phyloP scores from a whole-genome alignment of 2,797 vertebrate genomes.

The Phylloscopus collybita region DNA sequence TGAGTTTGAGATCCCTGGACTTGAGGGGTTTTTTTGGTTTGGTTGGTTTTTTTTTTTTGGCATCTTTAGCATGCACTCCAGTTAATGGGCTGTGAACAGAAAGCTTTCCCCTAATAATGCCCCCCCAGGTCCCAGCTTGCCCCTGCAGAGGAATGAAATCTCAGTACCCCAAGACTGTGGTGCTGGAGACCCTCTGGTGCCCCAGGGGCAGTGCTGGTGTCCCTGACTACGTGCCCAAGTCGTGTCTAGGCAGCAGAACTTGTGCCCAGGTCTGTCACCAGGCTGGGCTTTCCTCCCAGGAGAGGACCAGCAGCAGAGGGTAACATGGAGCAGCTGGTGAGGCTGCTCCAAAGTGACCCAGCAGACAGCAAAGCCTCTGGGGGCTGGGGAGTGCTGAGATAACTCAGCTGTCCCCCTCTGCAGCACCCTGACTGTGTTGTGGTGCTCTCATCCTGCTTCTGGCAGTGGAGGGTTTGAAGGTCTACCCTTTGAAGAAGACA shows the following conservation, averaged over 20 bases:
- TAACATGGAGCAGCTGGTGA: neutral
- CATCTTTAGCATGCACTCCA: neutral
- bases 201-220: neutral
- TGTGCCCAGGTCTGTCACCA: neutral
- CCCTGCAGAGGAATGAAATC: neutral
- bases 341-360: neutral
- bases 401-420: neutral
- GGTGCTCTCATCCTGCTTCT: neutral
- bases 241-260: accelerated
- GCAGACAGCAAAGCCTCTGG: neutral
- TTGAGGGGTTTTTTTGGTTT: neutral
- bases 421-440: neutral
- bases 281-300: neutral
- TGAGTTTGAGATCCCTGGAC: neutral
- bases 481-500: neutral
- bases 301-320: neutral
- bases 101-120: neutral
- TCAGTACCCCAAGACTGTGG: accelerated
- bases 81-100: neutral
- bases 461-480: neutral
- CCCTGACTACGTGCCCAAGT: neutral
- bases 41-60: neutral
- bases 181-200: neutral
- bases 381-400: neutral
- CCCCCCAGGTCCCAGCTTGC: neutral